These are phyloP conservation scores for Cremastobaeus sp. DNA, from an alignment of 2,888 invertebrate genomes.

Conservation along the genomic window DNA sequence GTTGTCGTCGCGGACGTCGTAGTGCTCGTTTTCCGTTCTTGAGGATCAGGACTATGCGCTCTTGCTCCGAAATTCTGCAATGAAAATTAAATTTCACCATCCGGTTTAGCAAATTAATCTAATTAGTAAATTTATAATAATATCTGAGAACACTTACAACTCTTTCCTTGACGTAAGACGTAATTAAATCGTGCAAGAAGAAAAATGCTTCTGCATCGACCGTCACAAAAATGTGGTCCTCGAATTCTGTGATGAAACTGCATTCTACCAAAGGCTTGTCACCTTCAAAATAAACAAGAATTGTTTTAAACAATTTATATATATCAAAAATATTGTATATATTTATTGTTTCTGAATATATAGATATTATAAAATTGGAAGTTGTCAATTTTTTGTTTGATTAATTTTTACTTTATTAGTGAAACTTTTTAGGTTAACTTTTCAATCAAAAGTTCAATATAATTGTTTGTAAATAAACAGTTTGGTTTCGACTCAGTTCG, in stretches of 20 bases:
- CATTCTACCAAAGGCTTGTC: slow-evolving; percentile 94
- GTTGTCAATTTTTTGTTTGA: no score
- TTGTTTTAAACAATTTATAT: no score
- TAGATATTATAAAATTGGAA: no score
- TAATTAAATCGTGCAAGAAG: slow-evolving; percentile 97
- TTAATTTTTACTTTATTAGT: no score
- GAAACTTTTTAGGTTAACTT: no score
- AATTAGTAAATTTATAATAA: background rate
- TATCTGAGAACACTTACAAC: slow-evolving; percentile 80
- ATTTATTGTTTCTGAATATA: no score
- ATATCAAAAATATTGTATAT: no score
- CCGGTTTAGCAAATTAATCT: background rate
- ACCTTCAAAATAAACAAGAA: slow-evolving; percentile 79
- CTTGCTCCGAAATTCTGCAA: slow-evolving; percentile 64
- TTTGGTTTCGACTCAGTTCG: no score
- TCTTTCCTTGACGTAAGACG: slow-evolving; percentile 94
- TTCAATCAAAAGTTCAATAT: no score
- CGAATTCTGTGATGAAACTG: slow-evolving; percentile 98
- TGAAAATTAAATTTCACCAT: no score
- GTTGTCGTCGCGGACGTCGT: slow-evolving; percentile 63
- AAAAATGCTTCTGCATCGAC: slow-evolving; percentile 99
- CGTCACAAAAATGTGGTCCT: slow-evolving; percentile 98
- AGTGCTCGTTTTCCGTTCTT: slow-evolving; percentile 67
- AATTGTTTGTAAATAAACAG: no score
- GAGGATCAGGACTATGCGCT: slow-evolving; percentile 78